phyloP scores from a whole-genome alignment of 2,113 vertebrate species.

The Labrus mixtus region DNA sequence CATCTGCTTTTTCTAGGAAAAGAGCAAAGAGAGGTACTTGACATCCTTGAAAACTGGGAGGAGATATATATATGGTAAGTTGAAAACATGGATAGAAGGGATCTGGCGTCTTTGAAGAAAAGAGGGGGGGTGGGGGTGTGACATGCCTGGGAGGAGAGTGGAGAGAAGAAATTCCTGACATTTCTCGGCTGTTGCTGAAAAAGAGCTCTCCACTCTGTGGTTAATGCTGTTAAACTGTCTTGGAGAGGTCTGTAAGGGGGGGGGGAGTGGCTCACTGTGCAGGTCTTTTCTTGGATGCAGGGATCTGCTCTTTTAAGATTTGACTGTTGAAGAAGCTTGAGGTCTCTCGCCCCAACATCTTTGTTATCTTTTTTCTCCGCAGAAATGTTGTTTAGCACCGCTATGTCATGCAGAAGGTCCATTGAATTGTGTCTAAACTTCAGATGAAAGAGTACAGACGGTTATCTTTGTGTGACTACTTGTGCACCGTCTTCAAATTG shows the following conservation, averaged over 20 bases:
- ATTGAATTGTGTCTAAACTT: slow-evolving; percentile 3
- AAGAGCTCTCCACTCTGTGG: slow-evolving; percentile 54
- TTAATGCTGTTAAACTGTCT: slow-evolving; percentile 63
- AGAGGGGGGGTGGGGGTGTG: slow-evolving; percentile 37
- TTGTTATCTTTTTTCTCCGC: not conserved
- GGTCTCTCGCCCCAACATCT: too few species aligned
- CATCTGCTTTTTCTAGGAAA: slow-evolving; percentile 35
- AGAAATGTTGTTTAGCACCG: not conserved
- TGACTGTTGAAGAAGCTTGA: not conserved
- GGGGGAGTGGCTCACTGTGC: slow-evolving; percentile 7
- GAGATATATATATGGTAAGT: slow-evolving; percentile 52
- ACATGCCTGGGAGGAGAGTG: slow-evolving; percentile 64
- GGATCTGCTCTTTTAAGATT: not conserved
- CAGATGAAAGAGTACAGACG: not conserved
- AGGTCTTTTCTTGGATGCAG: slow-evolving; percentile 29
- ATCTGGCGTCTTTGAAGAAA: slow-evolving; percentile 69
- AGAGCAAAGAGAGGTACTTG: slow-evolving; percentile 32
- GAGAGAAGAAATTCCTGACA: slow-evolving; percentile 61
- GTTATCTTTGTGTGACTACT: not conserved
- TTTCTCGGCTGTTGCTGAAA: slow-evolving; percentile 56
- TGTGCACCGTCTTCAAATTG: not conserved
- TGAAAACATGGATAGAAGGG: slow-evolving; percentile 62
- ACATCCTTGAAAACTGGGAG: slow-evolving; percentile 65
- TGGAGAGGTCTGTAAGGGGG: slow-evolving; percentile 29
- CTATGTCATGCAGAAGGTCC: not conserved